Conservation (phyloP, 2,888 invertebrate species). For the Cheilosia variabilis region DNA sequence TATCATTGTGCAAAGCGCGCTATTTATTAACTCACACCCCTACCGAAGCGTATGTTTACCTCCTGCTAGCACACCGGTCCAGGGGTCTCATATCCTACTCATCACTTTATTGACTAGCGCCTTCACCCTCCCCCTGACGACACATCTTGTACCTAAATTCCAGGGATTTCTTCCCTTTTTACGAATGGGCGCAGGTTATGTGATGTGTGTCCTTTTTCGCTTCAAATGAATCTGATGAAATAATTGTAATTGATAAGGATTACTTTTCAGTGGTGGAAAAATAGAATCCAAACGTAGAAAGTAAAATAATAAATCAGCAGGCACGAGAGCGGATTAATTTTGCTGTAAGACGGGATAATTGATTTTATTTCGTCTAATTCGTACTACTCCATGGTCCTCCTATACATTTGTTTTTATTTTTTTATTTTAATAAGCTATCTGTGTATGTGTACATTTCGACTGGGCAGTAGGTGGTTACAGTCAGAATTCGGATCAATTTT, state of each 20-base stretch:
- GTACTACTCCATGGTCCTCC: constrained; percentile 2
- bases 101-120: constrained; percentile 11
- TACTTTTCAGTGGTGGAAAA: constrained; percentile 75
- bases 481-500: no score
- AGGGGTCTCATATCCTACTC: constrained; percentile 23
- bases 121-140: constrained; percentile 21
- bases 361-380: constrained; percentile 57
- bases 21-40: constrained; percentile 73
- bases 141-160: constrained; percentile 20
- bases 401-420: background rate
- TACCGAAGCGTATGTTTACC: constrained; percentile 25
- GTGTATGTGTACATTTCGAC: no score
- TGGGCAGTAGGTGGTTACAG: no score
- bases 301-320: constrained; percentile 73
- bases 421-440: no score
- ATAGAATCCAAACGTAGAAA: constrained; percentile 1
- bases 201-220: constrained; percentile 58
- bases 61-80: constrained; percentile 37
- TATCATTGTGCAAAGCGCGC: constrained; percentile 65
- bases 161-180: constrained; percentile 28
- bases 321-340: constrained; percentile 64
- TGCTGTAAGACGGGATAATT: constrained; percentile 65
- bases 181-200: constrained; percentile 20
- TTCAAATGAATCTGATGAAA: constrained; percentile 72
- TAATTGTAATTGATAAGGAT: constrained; percentile 80